Evolutionary conservation across 2,113 vertebrate species (phyloP), one percentile per base, ranked within the genome.

Genomic region (Psittacara wagleri): DNA sequence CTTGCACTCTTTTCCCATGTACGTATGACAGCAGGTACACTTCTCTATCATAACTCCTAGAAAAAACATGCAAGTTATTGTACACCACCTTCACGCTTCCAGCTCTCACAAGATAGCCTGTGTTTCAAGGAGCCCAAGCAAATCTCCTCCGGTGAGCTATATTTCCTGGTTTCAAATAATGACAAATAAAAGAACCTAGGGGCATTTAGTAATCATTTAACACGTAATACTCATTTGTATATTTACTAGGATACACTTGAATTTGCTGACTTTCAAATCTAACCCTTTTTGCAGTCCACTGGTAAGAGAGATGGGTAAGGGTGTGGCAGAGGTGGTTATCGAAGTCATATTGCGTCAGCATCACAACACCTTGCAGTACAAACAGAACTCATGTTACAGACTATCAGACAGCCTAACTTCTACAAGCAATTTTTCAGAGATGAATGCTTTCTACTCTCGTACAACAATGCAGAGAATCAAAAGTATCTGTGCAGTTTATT

Each of bases 381-480:
- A 1, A 39, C 46, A 44, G 20, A 78, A 63, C 67, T n/a, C 41
- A 22, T 8, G 2, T 10, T 49, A n/a, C n/a, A 76, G 55, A 3
- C 31, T 7, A 33, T 6, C 0, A 9, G n/a, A 11, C 13, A 33
- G 3, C 3, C 17, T n/a, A 25, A 18, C 54, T 29, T 28, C 22
- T 0, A 15, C n/a, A 43, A 29, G 29, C 13, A 12, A 11, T 13
- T 48, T 54, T 25, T 17, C 43, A n/a, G 41, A 73, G 52, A 11
- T 29, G 22, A 79, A 9, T 8, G 29, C 64, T 39, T 64, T 76
- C 66, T 31, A 15, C 29, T 31, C 0, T 9, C 20, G 61, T 31
- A 15, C 0, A 17, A 66, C 4, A 66, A 72, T 1, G 10, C 43
- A 52, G 2, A 63, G 18, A 72, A 24, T 5, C 12, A 0, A 18